Base-by-base conservation (phyloP, 2,797 vertebrate genomes). In the Rachycentron canadum region DNA sequence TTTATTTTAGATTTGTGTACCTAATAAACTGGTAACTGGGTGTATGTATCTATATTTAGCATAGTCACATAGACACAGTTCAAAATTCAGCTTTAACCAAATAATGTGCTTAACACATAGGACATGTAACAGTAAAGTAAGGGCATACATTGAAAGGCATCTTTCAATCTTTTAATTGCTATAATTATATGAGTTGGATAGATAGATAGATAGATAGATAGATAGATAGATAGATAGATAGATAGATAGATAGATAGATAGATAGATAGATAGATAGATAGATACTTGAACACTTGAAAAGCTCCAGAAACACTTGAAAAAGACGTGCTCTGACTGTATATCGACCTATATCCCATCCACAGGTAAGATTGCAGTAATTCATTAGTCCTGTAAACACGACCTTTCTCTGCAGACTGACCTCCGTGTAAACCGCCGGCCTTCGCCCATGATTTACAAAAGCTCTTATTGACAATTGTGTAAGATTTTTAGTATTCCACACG, bases 401-500 rank as follows among this genome's bases (percentile, higher is more conserved):
- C 19, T 9, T 62, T 34, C 13, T 38, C 43, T 67, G 61, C 69
- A 38, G 14, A 16, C 19, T 60, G 74, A 74, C 60, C 61, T 43
- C 9, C 2, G 23, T 40, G 13, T 73, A 64, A 65, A 60, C 66
- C 38, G 26, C 41, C 41, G 30, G 53, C 45, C 79, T 70, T 26
- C 7, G 25, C 32, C 53, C 26, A 7, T 64, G 84, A 50, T 73
- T 78, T 76, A 38, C 60, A 50, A 78, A 81, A 53, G 4, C 25
- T 53, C 59, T 62, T 53, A 73, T 32, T 82, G 59, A 49, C 45
- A 73, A 58, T 83, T 81, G 69, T 75, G 76, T 78, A 81, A 86
- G 80, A 76, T 83, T 85, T n/a, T 82, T 40, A 80, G 69, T 43
- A 82, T 81, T 79, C 53, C 69, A 81, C 79, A 88, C 71, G 73